Percentiles rank a stretch among this genome's conserved stretches.
phyloP scores from a whole-genome alignment of 2,888 invertebrate genomes.

The Pseudolycoriella hygida region DNA sequence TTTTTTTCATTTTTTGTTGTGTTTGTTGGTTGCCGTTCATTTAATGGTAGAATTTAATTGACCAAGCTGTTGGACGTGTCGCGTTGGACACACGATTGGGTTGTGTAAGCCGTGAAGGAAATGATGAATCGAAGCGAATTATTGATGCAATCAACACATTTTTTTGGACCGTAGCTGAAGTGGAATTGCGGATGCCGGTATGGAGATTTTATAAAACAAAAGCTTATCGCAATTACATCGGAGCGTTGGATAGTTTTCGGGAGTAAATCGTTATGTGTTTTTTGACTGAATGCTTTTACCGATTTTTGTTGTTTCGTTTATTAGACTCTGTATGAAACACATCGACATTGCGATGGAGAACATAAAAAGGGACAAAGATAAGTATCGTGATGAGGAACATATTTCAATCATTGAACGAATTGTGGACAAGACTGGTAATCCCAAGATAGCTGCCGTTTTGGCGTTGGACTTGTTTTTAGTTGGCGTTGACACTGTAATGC shows the following conservation, averaged over 20 bases:
- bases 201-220: slow-evolving; percentile 57
- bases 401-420: slow-evolving; percentile 39
- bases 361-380: slow-evolving; percentile 19
- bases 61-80: slow-evolving; percentile 58
- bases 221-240: slow-evolving; percentile 50
- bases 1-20: slow-evolving; percentile 2
- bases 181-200: slow-evolving; percentile 55
- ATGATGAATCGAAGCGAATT: slow-evolving; percentile 54
- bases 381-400: slow-evolving; percentile 27
- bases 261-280: slow-evolving; percentile 37
- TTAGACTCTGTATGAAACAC: slow-evolving; percentile 38
- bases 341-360: slow-evolving; percentile 35
- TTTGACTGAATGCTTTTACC: not conserved
- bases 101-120: slow-evolving; percentile 36
- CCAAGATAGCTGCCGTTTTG: slow-evolving; percentile 47
- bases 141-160: slow-evolving; percentile 60
- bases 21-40: not conserved
- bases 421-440: slow-evolving; percentile 35
- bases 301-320: slow-evolving; percentile 1
- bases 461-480: slow-evolving; percentile 62
- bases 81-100: slow-evolving; percentile 66
- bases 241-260: slow-evolving; percentile 53
- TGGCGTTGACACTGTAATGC: slow-evolving; percentile 56
- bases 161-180: slow-evolving; percentile 57
- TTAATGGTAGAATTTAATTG: too few species aligned